Evolutionary conservation across 2,888 invertebrate species (phyloP).

Genomic region (Chymomyza caudatula): DNA sequence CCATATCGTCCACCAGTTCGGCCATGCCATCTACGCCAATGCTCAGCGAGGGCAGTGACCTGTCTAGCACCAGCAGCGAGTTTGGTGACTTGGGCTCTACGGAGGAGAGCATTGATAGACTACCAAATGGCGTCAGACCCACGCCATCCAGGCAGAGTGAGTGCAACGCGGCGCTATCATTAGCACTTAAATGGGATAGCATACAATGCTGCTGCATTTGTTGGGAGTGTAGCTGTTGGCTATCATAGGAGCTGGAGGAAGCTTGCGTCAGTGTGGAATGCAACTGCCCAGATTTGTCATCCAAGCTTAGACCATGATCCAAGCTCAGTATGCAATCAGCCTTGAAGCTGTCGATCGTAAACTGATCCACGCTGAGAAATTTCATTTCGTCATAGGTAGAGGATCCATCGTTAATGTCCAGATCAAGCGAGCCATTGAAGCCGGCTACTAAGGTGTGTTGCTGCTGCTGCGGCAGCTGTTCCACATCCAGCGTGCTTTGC

Average conservation of each 20-base stretch:
- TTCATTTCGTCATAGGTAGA: constrained; percentile 78
- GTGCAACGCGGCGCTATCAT: constrained; percentile 35
- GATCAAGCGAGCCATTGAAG: constrained; percentile 54
- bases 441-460: constrained; percentile 25
- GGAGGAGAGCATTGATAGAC: constrained; percentile 46
- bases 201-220: constrained; percentile 3
- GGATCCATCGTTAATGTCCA: constrained; percentile 62
- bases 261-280: constrained; percentile 40
- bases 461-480: constrained; percentile 30
- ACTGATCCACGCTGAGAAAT: constrained; percentile 78
- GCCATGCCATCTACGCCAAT: constrained; percentile 75
- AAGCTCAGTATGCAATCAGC: constrained; percentile 78
- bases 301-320: constrained; percentile 74
- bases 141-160: constrained; percentile 61
- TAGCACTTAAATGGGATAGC: not conserved
- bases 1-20: constrained; percentile 74
- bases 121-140: constrained; percentile 50
- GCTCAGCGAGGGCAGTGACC: constrained; percentile 72
- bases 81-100: constrained; percentile 67
- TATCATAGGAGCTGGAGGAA: constrained; percentile 7
- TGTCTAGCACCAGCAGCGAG: constrained; percentile 75
- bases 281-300: constrained; percentile 44
- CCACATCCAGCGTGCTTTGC: constrained; percentile 25
- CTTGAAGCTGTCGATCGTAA: constrained; percentile 78
- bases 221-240: constrained; percentile 8